phyloP scores from a whole-genome alignment of 2,113 vertebrate species.

The Ellobius talpinus region DNA sequence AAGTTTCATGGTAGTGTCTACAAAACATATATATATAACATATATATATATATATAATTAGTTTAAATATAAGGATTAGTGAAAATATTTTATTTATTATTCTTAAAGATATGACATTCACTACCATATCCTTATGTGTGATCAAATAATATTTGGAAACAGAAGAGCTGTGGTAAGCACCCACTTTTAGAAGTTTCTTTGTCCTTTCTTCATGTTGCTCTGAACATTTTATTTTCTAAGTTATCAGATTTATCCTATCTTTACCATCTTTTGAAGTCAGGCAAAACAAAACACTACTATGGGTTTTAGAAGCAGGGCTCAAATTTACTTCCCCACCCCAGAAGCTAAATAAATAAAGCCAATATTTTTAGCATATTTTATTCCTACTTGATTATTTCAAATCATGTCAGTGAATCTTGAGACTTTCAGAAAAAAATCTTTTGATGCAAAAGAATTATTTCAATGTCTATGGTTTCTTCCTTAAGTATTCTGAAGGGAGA shows the following conservation, averaged over 20 bases:
- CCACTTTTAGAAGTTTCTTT: background rate
- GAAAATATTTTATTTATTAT: background rate
- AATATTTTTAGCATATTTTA: background rate
- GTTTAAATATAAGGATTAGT: conserved; percentile 21
- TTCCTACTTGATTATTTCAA: background rate
- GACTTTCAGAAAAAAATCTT: background rate
- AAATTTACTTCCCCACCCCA: background rate
- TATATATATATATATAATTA: background rate
- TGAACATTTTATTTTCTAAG: conserved; percentile 16
- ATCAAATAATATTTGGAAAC: background rate
- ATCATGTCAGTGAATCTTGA: background rate
- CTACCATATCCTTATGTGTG: background rate
- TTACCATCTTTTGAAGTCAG: background rate
- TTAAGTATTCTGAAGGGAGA: conserved; percentile 38
- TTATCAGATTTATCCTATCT: background rate
- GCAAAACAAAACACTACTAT: background rate
- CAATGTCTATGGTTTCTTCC: background rate
- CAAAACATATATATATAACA: background rate
- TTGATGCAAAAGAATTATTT: conserved; percentile 21
- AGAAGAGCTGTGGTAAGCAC: background rate
- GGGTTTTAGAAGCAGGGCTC: background rate
- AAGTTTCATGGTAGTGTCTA: background rate
- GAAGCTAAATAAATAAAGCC: background rate
- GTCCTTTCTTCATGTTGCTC: background rate
- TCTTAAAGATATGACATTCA: background rate